These are phyloP conservation scores for Xestia ashworthii DNA, from an alignment of 2,888 invertebrate genomes.

Conservation along the genomic window DNA sequence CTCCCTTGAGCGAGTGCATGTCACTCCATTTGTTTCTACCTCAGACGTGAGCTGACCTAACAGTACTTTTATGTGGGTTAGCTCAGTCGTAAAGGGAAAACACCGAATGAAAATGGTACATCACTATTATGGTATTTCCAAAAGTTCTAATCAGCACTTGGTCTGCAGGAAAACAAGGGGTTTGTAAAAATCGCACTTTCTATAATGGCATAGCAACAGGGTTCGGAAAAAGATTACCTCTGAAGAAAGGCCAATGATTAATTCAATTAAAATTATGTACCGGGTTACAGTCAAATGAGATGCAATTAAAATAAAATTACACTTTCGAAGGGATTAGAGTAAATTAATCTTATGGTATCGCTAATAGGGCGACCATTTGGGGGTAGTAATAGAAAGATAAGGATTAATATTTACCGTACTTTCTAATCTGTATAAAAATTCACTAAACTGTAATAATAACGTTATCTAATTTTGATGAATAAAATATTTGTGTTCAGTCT, in stretches of 20 bases:
- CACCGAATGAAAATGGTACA: neutral
- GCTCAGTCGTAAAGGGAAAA: neutral
- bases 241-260: neutral
- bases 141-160: neutral
- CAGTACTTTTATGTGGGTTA: neutral
- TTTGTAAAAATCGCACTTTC: neutral
- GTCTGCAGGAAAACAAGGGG: neutral
- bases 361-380: neutral
- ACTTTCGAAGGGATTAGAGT: constrained; percentile 16
- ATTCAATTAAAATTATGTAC: neutral
- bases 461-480: constrained; percentile 38
- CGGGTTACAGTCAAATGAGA: neutral
- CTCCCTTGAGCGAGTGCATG: constrained; percentile 12
- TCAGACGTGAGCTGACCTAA: neutral
- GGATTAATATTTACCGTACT: constrained; percentile 11
- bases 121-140: neutral
- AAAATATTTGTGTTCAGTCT: constrained; percentile 32
- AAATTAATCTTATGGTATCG: constrained; percentile 8
- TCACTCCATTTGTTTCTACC: neutral
- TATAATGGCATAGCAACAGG: neutral
- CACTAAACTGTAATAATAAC: constrained; percentile 39
- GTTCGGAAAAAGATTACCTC: neutral
- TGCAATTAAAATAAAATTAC: constrained; percentile 9
- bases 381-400: constrained; percentile 19
- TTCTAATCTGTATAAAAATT: constrained; percentile 46